Evolutionary conservation across 2,797 vertebrate genomes (phyloP).

Genomic region (Pantherophis vulpinus): DNA sequence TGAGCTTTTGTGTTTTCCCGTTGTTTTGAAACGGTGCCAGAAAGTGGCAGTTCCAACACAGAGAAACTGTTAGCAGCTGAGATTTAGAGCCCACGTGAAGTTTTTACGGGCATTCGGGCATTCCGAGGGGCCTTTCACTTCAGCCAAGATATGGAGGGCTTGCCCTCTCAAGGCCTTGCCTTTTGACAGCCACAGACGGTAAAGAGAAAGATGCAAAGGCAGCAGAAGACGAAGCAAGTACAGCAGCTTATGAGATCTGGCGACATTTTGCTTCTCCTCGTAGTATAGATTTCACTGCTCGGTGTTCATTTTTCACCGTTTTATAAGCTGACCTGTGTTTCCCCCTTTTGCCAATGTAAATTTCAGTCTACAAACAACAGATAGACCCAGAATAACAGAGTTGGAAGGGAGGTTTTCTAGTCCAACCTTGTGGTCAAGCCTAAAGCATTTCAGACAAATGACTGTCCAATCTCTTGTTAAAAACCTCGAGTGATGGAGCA

Average conservation of each 20-base stretch:
- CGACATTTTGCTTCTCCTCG: not conserved
- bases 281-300: not conserved
- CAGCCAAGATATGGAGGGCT: not conserved
- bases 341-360: not conserved
- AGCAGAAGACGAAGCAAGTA: not conserved
- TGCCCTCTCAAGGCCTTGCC: not conserved
- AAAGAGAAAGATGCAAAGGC: not conserved
- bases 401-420: not conserved
- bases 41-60: slow-evolving; percentile 54
- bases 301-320: not conserved
- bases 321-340: not conserved
- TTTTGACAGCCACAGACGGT: not conserved
- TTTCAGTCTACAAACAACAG: not conserved
- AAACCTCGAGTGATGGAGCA: not conserved
- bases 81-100: slow-evolving; percentile 48
- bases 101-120: slow-evolving; percentile 24
- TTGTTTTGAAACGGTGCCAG: slow-evolving; percentile 55
- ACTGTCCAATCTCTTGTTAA: not conserved
- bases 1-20: slow-evolving; percentile 56
- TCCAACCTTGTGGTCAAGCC: not conserved
- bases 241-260: not conserved
- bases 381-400: not conserved
- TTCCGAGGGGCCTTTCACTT: not conserved
- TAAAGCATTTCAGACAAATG: not conserved
- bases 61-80: slow-evolving; percentile 54